phyloP scores from a whole-genome alignment of 2,113 vertebrate species.

The Azemiops feae region DNA sequence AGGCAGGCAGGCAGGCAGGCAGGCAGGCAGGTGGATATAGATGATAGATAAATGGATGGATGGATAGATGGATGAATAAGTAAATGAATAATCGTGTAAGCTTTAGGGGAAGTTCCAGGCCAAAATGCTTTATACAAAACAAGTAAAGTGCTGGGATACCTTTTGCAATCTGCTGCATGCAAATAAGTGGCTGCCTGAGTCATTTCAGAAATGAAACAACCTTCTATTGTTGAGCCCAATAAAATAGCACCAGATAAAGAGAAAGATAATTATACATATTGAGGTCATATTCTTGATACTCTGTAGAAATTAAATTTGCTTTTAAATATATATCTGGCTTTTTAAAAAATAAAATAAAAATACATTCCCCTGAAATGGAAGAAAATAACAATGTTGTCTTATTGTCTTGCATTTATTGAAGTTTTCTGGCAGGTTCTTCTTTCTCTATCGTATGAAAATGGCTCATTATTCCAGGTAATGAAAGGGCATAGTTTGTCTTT shows the following conservation, averaged over 20 bases:
- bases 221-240: background rate
- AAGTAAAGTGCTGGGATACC: background rate
- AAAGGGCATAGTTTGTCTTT: slow-evolving; percentile 55
- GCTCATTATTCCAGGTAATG: slow-evolving; percentile 51
- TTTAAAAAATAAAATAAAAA: background rate
- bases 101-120: background rate
- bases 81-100: background rate
- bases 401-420: slow-evolving; percentile 38
- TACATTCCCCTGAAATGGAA: slow-evolving; percentile 39
- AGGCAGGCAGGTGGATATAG: no score
- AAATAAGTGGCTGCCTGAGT: background rate
- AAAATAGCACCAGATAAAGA: accelerated
- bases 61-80: background rate
- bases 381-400: slow-evolving; percentile 33
- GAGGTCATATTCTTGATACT: background rate
- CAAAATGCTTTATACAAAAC: background rate
- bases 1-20: background rate
- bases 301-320: slow-evolving; percentile 37
- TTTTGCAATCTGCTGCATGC: background rate
- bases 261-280: background rate
- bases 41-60: no score
- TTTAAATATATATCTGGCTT: background rate
- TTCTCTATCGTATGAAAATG: slow-evolving; percentile 62
- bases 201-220: background rate
- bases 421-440: slow-evolving; percentile 36